Percentiles rank a stretch among this genome's conserved stretches.
phyloP scores from a whole-genome alignment of 2,888 invertebrate species.

The Lepetodrilus schrolli region DNA sequence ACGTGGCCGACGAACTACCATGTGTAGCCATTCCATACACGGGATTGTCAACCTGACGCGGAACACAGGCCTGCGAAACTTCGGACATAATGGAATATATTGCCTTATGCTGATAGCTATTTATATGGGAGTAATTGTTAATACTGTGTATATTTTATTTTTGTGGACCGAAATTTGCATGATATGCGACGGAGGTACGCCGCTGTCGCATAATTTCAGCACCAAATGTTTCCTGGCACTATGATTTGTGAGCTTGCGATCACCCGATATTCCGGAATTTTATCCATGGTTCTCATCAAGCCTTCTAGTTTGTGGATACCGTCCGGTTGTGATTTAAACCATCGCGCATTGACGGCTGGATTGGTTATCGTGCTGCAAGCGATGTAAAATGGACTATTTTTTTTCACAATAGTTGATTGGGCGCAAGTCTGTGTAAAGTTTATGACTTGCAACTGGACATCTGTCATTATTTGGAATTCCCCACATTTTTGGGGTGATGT shows the following conservation, averaged over 20 bases:
- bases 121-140: constrained; percentile 16
- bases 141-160: constrained; percentile 27
- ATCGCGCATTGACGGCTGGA: background rate
- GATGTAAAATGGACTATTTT: constrained; percentile 17
- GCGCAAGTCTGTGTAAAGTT: background rate
- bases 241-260: constrained; percentile 21
- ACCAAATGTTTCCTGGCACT: constrained; percentile 31
- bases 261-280: background rate
- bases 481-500: constrained; percentile 28
- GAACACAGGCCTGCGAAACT: background rate
- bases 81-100: background rate
- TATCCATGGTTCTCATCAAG: constrained; percentile 29
- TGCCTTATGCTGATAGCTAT: background rate
- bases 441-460: constrained; percentile 17
- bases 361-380: background rate
- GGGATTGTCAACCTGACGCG: no score
- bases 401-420: background rate
- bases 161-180: constrained; percentile 27
- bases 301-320: constrained; percentile 26
- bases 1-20: no score
- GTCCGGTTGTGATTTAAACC: constrained; percentile 28
- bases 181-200: constrained; percentile 24
- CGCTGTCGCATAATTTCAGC: constrained; percentile 21
- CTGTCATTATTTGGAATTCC: background rate
- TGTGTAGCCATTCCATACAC: no score